phyloP scores from a whole-genome alignment of 2,113 vertebrate genomes.

The Cryptomyrus ogoouensis region DNA sequence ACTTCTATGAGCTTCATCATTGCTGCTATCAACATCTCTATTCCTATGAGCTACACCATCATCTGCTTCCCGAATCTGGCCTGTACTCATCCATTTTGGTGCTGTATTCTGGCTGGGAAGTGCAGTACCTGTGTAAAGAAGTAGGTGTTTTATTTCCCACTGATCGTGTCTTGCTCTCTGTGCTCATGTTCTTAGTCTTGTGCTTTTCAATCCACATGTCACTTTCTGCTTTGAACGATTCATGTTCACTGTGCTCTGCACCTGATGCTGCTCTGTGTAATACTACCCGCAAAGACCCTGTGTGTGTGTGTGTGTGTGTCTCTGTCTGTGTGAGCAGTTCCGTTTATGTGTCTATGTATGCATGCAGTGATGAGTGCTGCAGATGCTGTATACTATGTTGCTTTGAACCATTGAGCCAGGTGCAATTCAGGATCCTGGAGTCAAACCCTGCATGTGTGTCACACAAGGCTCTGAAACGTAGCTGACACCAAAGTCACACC shows the following conservation, averaged over 20 bases:
- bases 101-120: not conserved
- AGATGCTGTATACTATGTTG: conserved; percentile 1
- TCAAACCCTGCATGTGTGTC: not conserved
- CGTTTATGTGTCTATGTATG: not conserved
- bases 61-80: not conserved
- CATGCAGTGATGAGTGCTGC: not conserved
- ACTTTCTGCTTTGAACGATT: not conserved
- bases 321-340: not conserved
- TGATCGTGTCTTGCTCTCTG: not conserved
- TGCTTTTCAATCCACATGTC: conserved; percentile 27
- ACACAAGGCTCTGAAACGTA: not conserved
- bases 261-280: conserved; percentile 17
- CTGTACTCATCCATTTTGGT: too few relatives aligned
- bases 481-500: not conserved
- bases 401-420: not conserved
- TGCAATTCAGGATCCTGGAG: not conserved
- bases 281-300: conserved; percentile 22
- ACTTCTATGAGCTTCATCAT: not conserved
- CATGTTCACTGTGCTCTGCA: conserved; percentile 17
- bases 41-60: not conserved
- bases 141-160: not conserved
- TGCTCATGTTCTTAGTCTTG: conserved; percentile 7
- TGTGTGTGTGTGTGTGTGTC: not conserved
- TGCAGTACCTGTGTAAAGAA: not conserved
- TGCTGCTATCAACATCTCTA: not conserved